Conservation (phyloP, 2,888 invertebrate species). For the Spatulosminthurus flaviceps region DNA sequence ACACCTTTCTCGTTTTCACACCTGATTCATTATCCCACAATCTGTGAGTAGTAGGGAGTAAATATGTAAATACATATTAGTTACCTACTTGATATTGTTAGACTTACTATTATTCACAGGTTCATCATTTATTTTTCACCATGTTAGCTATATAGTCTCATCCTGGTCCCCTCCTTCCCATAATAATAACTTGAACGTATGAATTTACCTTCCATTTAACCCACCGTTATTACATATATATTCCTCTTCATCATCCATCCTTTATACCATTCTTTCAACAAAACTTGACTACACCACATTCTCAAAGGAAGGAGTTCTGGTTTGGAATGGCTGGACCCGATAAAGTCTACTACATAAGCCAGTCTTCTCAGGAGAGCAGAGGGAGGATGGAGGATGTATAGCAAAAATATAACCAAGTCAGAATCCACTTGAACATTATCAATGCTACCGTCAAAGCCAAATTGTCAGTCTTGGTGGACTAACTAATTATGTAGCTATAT, state of each 20-base stretch:
- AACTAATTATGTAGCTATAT: too few relatives aligned
- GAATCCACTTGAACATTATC: too few relatives aligned
- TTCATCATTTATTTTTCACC: slow-evolving; percentile 34
- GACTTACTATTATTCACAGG: slow-evolving; percentile 22
- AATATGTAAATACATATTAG: slow-evolving; percentile 18
- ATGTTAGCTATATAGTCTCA: background rate
- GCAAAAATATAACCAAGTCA: too few relatives aligned
- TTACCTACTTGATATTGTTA: too few relatives aligned
- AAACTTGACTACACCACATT: background rate
- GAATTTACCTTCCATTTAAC: too few relatives aligned
- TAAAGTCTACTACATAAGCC: background rate
- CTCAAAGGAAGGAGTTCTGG: too few relatives aligned
- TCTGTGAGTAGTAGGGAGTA: background rate
- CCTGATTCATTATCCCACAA: slow-evolving; percentile 55
- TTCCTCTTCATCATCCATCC: background rate
- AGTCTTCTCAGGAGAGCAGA: background rate
- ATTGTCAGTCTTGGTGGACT: too few relatives aligned
- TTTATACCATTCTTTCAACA: background rate
- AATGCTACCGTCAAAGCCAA: too few relatives aligned
- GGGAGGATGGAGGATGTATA: background rate
- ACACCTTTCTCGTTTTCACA: slow-evolving; percentile 59
- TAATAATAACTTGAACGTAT: too few relatives aligned
- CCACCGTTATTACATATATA: background rate
- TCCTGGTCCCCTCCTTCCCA: slow-evolving; percentile 9
- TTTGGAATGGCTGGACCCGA: too few relatives aligned